Base-by-base conservation (phyloP, 2,113 vertebrate species). In the Riparia riparia region DNA sequence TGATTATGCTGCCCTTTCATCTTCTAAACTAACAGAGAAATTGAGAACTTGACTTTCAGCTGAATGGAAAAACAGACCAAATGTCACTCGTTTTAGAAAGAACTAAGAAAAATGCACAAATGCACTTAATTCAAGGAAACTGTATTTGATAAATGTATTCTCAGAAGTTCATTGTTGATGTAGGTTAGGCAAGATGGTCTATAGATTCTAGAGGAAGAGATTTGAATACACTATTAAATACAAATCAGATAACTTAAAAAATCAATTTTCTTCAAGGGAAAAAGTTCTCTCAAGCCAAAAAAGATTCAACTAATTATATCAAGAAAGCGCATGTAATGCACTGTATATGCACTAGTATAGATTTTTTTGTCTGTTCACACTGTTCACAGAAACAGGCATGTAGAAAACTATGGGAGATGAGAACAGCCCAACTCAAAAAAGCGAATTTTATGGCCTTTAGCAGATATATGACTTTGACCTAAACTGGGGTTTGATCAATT, bases 231-330 rank as follows among this genome's bases (percentile, higher is more conserved):
- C 73, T 97, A 93, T 95, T 97, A 97, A 96, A 97, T 95, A 97
- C 89, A 97, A 97, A 97, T 97, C 96, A 97, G 94, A 97, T 97
- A 97, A 96, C 95, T 97, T 93, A 82, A 96, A 97, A 97, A 97
- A 97, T 97, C 96, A 96, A 97, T 97, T 97, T 96, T 96, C 79
- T 96, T 96, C 97, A 96, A 96, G 89, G 82, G 77, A 96, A 95
- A 94, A 96, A 84, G 49, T 96, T 97, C 70, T 96, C 89, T 92
- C 82, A 94, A 96, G 90, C 85, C 95, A 97, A 86, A 97, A 94
- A 93, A 96, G 87, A 90, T 84, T 95, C 82, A 93, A 95, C 92
- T 96, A 97, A 97, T 97, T 97, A 96, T 96, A 96, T 94, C 70
- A 92, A 86, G 95, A 95, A 95, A 96, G 73, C 66, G 61, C 76